These are phyloP conservation scores for Odontomachus brunneus DNA, from an alignment of 1,140 invertebrate species.

Conservation along the genomic window DNA sequence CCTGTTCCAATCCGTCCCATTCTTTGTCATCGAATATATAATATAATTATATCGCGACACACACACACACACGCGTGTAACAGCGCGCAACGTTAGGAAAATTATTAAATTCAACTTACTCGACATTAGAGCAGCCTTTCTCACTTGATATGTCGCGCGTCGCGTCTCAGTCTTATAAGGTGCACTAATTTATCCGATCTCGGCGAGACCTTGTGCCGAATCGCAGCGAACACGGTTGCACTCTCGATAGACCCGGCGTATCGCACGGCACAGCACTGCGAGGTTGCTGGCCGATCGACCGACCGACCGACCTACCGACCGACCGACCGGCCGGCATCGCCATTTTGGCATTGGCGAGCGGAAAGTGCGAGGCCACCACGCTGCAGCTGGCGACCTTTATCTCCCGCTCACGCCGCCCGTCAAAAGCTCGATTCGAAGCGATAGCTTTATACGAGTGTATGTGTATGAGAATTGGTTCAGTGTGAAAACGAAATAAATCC, in stretches of 20 bases:
- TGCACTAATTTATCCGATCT: slow-evolving; percentile 15
- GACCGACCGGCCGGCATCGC: slow-evolving; percentile 79
- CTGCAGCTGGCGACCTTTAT: slow-evolving; percentile 78
- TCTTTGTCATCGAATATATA: no score
- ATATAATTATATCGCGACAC: no score
- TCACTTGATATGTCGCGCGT: background rate
- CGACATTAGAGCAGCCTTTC: background rate
- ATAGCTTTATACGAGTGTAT: background rate
- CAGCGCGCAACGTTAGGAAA: background rate
- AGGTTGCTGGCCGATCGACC: slow-evolving; percentile 78
- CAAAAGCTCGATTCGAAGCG: slow-evolving; percentile 26
- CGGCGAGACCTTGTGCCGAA: slow-evolving; percentile 22
- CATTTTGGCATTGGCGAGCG: slow-evolving; percentile 84
- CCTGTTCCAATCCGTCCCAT: no score
- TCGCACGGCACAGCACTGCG: slow-evolving; percentile 73
- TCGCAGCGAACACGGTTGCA: background rate
- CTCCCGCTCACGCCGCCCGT: slow-evolving; percentile 53
- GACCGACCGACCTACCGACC: slow-evolving; percentile 68
- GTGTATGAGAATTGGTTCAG: no score
- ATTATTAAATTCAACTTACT: background rate
- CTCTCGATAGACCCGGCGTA: slow-evolving; percentile 3
- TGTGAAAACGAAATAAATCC: no score
- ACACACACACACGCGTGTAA: no score
- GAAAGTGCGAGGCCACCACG: slow-evolving; percentile 77
- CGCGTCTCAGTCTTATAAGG: slow-evolving; percentile 23